phyloP scores from a whole-genome alignment of 1,140 invertebrate species.

The Magallana ariakensis region DNA sequence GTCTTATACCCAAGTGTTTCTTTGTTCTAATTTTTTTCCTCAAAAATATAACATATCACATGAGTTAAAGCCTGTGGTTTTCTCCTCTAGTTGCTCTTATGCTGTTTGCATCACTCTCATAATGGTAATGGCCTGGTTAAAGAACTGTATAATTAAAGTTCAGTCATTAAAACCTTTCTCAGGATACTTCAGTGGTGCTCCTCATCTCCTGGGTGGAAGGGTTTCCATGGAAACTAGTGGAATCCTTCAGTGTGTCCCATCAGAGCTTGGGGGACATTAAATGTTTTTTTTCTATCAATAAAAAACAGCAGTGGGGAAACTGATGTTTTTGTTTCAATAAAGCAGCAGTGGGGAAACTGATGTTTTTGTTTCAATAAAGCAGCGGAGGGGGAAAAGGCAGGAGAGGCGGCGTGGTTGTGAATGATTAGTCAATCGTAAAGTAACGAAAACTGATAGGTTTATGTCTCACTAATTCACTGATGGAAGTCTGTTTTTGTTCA shows the following conservation, averaged over 20 bases:
- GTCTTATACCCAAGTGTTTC: too few relatives aligned
- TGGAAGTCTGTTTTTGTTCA: neutral
- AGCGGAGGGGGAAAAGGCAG: neutral
- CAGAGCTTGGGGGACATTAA: neutral
- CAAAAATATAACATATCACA: too few relatives aligned
- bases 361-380: too few relatives aligned
- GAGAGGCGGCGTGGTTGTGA: neutral
- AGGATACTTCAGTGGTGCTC: slow-evolving; percentile 11
- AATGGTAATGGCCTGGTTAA: too few relatives aligned
- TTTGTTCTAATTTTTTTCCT: too few relatives aligned
- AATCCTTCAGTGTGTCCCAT: neutral
- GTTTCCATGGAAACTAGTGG: neutral
- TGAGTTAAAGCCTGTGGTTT: too few relatives aligned
- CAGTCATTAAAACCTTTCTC: neutral
- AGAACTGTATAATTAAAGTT: too few relatives aligned
- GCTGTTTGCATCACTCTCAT: too few relatives aligned
- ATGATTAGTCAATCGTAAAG: slow-evolving; percentile 32
- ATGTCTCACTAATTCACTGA: slow-evolving; percentile 2
- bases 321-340: neutral
- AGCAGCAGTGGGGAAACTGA: neutral
- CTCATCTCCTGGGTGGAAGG: neutral
- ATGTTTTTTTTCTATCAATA: slow-evolving; percentile 1
- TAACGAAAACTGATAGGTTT: slow-evolving; percentile 32
- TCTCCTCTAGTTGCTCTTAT: too few relatives aligned
- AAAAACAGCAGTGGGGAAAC: neutral